These are phyloP conservation scores for Brachionus calyciflorus DNA, from an alignment of 1,140 invertebrate species.

Conservation along the genomic window DNA sequence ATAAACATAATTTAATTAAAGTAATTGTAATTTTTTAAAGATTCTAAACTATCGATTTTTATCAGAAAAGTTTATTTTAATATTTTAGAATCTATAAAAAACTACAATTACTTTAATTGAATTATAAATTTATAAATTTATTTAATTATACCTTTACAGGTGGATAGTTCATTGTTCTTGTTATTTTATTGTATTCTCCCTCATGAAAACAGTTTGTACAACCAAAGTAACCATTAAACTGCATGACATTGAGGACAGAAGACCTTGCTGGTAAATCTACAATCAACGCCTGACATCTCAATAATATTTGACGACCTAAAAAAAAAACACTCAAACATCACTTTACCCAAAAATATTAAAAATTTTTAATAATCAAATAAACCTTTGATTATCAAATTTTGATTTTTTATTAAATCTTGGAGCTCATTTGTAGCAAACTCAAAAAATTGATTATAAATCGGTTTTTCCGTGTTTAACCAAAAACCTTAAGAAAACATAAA, in stretches of 20 bases:
- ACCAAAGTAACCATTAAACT: background rate
- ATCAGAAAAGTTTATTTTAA: background rate
- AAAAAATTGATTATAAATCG: background rate
- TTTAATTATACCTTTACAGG: background rate
- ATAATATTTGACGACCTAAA: background rate
- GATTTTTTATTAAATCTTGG: background rate
- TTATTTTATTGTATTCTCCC: background rate
- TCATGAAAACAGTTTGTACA: background rate
- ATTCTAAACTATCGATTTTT: background rate
- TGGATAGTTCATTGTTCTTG: background rate
- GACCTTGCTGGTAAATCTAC: background rate
- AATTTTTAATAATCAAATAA: conserved; percentile 7
- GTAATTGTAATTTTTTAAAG: background rate
- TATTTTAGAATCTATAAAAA: background rate
- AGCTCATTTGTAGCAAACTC: background rate
- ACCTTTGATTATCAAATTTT: background rate
- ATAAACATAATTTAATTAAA: background rate
- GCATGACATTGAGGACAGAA: background rate
- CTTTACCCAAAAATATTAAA: conserved; percentile 19
- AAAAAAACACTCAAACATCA: too few relatives aligned
- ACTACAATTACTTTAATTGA: too few relatives aligned
- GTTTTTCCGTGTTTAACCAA: background rate
- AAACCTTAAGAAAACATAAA: background rate
- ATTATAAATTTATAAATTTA: too few relatives aligned
- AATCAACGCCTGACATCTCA: background rate